Evolutionary conservation across 2,888 invertebrate genomes (phyloP).

Genomic region (Eremobia ochroleuca): DNA sequence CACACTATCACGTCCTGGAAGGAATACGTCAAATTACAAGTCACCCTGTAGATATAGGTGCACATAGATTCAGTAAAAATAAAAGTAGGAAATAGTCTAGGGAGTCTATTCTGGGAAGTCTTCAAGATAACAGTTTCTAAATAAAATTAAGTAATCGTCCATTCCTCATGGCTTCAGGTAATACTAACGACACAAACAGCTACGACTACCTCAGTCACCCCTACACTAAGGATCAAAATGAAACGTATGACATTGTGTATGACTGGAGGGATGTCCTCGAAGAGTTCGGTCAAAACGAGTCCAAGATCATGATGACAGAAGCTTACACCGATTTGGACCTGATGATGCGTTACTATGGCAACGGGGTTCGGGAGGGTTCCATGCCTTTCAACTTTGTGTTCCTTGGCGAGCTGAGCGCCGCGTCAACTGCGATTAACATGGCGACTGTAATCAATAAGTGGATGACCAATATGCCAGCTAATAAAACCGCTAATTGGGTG

Average conservation of each 20-base stretch:
- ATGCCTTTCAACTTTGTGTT: conserved; percentile 93
- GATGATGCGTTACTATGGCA: conserved; percentile 92
- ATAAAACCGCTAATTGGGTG: conserved; percentile 92
- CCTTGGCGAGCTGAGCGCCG: conserved; percentile 85
- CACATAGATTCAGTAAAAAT: background rate
- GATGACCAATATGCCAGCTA: conserved; percentile 90
- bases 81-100: background rate
- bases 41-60: too few species aligned
- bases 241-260: conserved; percentile 91
- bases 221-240: conserved; percentile 89
- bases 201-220: conserved; percentile 89
- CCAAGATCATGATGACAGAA: conserved; percentile 92
- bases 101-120: background rate
- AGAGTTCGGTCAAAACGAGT: conserved; percentile 83
- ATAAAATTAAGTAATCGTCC: background rate
- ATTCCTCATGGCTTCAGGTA: conserved; percentile 20
- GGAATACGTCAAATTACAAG: too few species aligned
- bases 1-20: too few species aligned
- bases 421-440: conserved; percentile 89
- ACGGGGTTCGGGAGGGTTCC: conserved; percentile 79
- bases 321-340: conserved; percentile 89
- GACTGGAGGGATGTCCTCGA: conserved; percentile 92
- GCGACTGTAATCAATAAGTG: conserved; percentile 89
- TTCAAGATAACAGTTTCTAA: background rate
- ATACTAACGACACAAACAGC: conserved; percentile 72